phyloP scores from a whole-genome alignment of 2,888 invertebrate species.

The Ectemnius lituratus region DNA sequence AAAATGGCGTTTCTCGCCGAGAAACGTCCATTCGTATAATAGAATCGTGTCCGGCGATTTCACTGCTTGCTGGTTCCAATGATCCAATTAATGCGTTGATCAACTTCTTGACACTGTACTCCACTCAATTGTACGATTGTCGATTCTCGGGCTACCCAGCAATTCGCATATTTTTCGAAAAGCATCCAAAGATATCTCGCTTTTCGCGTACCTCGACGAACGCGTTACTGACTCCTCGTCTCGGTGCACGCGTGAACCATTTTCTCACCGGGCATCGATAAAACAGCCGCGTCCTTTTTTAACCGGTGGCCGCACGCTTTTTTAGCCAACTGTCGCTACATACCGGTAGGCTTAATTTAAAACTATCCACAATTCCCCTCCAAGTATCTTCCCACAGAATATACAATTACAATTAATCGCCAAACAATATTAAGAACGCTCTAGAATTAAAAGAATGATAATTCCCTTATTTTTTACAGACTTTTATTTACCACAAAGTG shows the following conservation, averaged over 20 bases:
- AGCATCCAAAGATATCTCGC: conserved; percentile 61
- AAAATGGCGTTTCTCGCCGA: conserved; percentile 66
- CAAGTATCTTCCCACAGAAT: too few species aligned
- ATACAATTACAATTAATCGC: too few species aligned
- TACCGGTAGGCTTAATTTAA: not conserved
- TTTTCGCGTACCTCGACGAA: conserved; percentile 62
- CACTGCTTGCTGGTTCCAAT: not conserved
- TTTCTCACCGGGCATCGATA: conserved; percentile 45
- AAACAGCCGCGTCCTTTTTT: conserved; percentile 24
- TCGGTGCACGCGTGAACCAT: conserved; percentile 48
- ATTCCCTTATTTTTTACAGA: too few species aligned
- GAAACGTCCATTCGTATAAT: conserved; percentile 18
- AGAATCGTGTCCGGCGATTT: not conserved
- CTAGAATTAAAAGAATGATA: too few species aligned
- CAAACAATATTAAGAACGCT: not conserved
- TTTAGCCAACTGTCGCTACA: too few species aligned
- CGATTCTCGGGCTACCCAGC: conserved; percentile 29
- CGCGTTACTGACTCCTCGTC: conserved; percentile 59
- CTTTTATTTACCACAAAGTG: too few species aligned
- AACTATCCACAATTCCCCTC: not conserved
- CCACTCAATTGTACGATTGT: conserved; percentile 23
- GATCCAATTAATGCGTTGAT: too few species aligned
- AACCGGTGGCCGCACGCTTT: not conserved
- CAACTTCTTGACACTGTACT: not conserved
- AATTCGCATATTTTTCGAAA: conserved; percentile 52